phyloP scores from a whole-genome alignment of 2,113 vertebrate genomes.

The Python bivittatus region DNA sequence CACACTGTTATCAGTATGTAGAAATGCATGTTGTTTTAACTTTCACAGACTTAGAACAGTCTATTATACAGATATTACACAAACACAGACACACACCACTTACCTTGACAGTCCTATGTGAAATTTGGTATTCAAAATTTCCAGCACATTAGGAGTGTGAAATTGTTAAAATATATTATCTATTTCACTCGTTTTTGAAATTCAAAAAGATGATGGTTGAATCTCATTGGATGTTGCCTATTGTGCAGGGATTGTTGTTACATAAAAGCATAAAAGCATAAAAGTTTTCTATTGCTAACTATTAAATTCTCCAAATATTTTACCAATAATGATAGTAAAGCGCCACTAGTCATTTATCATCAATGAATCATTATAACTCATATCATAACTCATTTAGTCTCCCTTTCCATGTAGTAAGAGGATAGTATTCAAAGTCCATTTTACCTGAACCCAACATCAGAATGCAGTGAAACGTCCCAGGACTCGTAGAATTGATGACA shows the following conservation, averaged over 20 bases:
- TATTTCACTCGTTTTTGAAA: not conserved
- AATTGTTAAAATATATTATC: not conserved
- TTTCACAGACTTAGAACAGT: not conserved
- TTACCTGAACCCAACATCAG: constrained; percentile 91
- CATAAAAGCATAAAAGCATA: too few species aligned
- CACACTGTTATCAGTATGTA: not conserved
- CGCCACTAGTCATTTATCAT: not conserved
- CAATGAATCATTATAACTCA: not conserved
- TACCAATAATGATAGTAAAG: not conserved
- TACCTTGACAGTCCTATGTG: not conserved
- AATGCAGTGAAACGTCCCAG: constrained; percentile 85
- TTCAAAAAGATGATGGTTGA: not conserved
- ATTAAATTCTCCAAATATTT: not conserved
- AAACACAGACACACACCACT: not conserved
- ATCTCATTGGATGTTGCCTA: not conserved
- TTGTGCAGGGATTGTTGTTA: not conserved
- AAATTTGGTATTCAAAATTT: not conserved
- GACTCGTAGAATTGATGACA: constrained; percentile 72
- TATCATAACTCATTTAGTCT: not conserved
- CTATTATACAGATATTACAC: not conserved
- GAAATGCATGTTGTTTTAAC: not conserved
- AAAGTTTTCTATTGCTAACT: not conserved
- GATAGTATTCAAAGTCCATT: not conserved
- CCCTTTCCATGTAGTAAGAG: not conserved
- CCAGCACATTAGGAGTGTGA: not conserved